These are phyloP conservation scores for Lerema accius DNA, from an alignment of 1,140 invertebrate genomes.

Conservation along the genomic window DNA sequence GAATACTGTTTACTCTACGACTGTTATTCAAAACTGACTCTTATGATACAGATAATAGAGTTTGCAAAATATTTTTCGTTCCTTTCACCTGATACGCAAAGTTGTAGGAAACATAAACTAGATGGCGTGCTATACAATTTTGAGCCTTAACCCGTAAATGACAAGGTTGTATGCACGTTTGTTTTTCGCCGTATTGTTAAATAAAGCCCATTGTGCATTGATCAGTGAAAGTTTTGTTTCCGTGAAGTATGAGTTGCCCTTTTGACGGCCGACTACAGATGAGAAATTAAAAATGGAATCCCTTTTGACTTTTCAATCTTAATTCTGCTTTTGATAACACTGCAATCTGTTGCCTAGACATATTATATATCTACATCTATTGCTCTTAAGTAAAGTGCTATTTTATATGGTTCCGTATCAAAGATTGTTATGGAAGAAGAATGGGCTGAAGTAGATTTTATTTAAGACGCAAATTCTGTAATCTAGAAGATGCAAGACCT, in stretches of 20 bases:
- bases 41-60: not conserved
- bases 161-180: conserved; percentile 7
- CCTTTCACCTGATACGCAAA: too few relatives aligned
- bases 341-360: too few relatives aligned
- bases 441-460: too few relatives aligned
- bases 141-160: not conserved
- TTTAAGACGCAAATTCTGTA: too few relatives aligned
- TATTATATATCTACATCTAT: too few relatives aligned
- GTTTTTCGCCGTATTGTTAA: conserved; percentile 20
- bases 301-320: conserved; percentile 26
- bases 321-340: not conserved
- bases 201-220: conserved; percentile 31
- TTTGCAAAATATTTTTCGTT: not conserved
- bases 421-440: too few relatives aligned
- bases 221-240: conserved; percentile 38
- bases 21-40: not conserved
- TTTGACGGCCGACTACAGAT: conserved; percentile 24
- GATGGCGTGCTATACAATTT: conserved; percentile 3
- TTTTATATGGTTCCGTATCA: too few relatives aligned
- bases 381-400: too few relatives aligned
- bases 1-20: not conserved
- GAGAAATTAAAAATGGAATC: conserved; percentile 17
- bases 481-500: too few relatives aligned
- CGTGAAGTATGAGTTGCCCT: conserved; percentile 39
- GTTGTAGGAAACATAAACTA: not conserved